Base-by-base conservation (phyloP, 2,797 vertebrate species). In the Notoglanidium macrostoma region DNA sequence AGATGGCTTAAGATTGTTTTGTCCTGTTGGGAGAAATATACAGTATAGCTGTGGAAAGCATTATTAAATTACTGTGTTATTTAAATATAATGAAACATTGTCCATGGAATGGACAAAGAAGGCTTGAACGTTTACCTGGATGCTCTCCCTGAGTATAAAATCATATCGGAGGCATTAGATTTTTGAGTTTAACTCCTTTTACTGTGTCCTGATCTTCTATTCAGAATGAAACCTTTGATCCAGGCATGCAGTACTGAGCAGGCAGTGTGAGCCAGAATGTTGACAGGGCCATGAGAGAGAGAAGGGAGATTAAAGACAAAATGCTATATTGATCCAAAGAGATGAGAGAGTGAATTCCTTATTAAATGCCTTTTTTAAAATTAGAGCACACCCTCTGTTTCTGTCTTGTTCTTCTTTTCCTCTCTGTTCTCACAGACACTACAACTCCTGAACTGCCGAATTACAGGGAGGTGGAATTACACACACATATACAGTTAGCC, bases 341-440 rank as follows among this genome's bases (percentile, higher is more conserved):
- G 93, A 92, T 91, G 91, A 92, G 88, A 88, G 89, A 87, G 86
- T 83, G 90, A 92, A 92, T 91, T 92, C 90, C 91, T 92, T 93
- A 91, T 93, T 91, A 90, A 94, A 92, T 93, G 88, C 89, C 90
- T 93, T 94, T 95, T 93, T 93, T 95, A 95, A 92, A 94, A 94
- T 95, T 93, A 94, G 88, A 92, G 83, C 51, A 12, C 90, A 90
- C 78, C 86, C 81, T 89, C 79, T 63, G 3, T 12, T 81, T 84
- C n/a, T 17, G 57, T 89, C 82, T 6, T 17, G 51, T 83, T 67
- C 9, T 49, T 80, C 3, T 89, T 55, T 84, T 40, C 11, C 21
- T 44, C 17, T 83, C 26, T 82, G 9, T 86, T 89, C 72, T 70
- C 84, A 15, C 73, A 86, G 73, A 76, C 51, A 54, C 29, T 55